Evolutionary conservation across 2,888 invertebrate species (phyloP), one percentile per base, ranked within the genome.

Genomic region (Fabriciana adippe): DNA sequence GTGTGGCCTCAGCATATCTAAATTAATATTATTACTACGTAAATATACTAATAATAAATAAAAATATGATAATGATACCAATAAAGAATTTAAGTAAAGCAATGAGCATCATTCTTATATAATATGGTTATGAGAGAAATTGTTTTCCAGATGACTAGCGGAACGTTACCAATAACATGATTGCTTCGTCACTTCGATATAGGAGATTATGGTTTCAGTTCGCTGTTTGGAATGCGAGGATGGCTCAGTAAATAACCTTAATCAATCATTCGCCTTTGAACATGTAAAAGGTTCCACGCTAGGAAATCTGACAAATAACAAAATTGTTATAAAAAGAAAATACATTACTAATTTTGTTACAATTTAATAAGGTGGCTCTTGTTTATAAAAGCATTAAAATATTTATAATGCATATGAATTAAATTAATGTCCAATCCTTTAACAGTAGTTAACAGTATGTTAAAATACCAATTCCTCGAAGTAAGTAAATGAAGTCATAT

Each of bases 171-270:
- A 41, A 62, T 62, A 62, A 53, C 50, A 51, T 16, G 53, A 62
- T 41, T 35, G 62, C 61, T 13, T 51, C 31, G 35, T 62, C 18
- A 62, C 31, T 41, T 62, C 35, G 53, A 61, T 61, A 61, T 53
- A 51, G 51, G 35, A 21, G 51, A 61, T 61, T 61, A 61, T 61
- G 26, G 53, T 51, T 61, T 61, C 48, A 41, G 35, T 41, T 41
- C 35, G 11, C 53, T 50, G n/a, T n/a, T 16, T 50, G 50, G 50
- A 50, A 50, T 14, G 50, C 50, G 50, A 50, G 50, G n/a, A 50
- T 50, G 50, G 50, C 50, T 50, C 16, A 5, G 14, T 8, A 50
- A n/a, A 50, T 50, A 50, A 50, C 50, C 50, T n/a, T 50, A 50
- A 50, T 50, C 50, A n/a, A 50, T 50, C 50, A 50, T 50, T 50